These are phyloP conservation scores for Drosophila murphyi DNA, from an alignment of 1,140 invertebrate genomes.

Conservation along the genomic window DNA sequence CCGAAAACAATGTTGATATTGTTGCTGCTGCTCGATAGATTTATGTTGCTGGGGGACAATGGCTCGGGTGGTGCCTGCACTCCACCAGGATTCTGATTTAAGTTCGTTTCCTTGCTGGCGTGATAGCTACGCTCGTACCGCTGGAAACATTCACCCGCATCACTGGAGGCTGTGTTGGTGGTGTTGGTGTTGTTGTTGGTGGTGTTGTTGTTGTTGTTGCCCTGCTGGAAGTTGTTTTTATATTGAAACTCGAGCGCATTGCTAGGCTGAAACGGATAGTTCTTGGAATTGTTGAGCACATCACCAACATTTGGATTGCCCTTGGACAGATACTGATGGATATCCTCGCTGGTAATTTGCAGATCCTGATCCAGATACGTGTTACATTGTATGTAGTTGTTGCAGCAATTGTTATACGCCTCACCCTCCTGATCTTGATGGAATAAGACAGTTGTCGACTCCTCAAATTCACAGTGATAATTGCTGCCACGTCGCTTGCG, in stretches of 20 bases:
- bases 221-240: conserved; percentile 82
- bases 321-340: conserved; percentile 82
- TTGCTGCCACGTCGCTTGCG: conserved; percentile 71
- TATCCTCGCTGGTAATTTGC: conserved; percentile 83
- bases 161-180: conserved; percentile 67
- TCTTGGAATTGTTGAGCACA: conserved; percentile 80
- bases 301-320: conserved; percentile 63
- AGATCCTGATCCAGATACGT: conserved; percentile 81
- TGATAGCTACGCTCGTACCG: conserved; percentile 60
- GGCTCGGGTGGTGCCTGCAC: conserved; percentile 26
- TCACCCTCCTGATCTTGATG: conserved; percentile 78
- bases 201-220: conserved; percentile 34
- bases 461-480: conserved; percentile 77
- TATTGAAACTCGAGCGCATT: conserved; percentile 82
- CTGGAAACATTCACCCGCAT: conserved; percentile 73
- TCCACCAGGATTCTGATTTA: conserved; percentile 63
- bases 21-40: conserved; percentile 80
- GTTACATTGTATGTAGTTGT: conserved; percentile 83
- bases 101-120: conserved; percentile 75
- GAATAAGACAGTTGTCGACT: conserved; percentile 80
- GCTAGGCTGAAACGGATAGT: conserved; percentile 81
- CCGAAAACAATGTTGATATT: conserved; percentile 82
- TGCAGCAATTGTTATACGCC: conserved; percentile 80
- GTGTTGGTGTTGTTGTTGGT: conserved; percentile 69
- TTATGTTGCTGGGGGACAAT: conserved; percentile 79